Evolutionary conservation across 2,113 vertebrate species (phyloP).

Genomic region (Corythornis vintsioides): DNA sequence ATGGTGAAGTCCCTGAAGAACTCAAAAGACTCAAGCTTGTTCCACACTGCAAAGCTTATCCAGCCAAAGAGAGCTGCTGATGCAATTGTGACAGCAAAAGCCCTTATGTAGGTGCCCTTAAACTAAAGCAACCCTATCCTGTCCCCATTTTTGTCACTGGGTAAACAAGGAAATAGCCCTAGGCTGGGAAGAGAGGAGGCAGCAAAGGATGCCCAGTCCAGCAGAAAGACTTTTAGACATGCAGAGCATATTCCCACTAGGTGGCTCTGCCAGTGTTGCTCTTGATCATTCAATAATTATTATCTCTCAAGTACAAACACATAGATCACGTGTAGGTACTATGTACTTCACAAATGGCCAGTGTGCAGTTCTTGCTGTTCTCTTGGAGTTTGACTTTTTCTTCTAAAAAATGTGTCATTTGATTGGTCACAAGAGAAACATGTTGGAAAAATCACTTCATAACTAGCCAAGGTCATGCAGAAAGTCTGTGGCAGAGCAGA

Average conservation of each 20-base stretch:
- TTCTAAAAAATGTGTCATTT: not conserved
- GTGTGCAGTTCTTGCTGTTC: not conserved
- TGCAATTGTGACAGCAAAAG: not conserved
- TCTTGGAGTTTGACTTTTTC: not conserved
- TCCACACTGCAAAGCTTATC: not conserved
- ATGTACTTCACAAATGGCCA: not conserved
- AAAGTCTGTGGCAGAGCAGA: not conserved
- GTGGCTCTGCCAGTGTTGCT: not conserved
- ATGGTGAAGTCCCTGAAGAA: not conserved
- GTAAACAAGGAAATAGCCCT: not conserved
- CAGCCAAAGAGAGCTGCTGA: not conserved
- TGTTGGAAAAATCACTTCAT: not conserved
- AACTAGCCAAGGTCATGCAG: not conserved
- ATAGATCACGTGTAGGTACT: not conserved
- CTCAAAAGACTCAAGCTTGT: not conserved
- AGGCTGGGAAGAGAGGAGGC: not conserved
- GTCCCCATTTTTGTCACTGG: not conserved
- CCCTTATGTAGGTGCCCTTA: not conserved
- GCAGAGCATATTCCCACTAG: not conserved
- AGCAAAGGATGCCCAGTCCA: not conserved
- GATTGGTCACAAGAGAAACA: not conserved
- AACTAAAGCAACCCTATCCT: not conserved
- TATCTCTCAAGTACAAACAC: not conserved
- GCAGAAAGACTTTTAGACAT: not conserved
- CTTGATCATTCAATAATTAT: not conserved